Percentiles rank a stretch among this genome's conserved stretches.
These are phyloP conservation scores for Odontomyia ornata DNA, from an alignment of 2,888 invertebrate genomes.

Conservation along the genomic window DNA sequence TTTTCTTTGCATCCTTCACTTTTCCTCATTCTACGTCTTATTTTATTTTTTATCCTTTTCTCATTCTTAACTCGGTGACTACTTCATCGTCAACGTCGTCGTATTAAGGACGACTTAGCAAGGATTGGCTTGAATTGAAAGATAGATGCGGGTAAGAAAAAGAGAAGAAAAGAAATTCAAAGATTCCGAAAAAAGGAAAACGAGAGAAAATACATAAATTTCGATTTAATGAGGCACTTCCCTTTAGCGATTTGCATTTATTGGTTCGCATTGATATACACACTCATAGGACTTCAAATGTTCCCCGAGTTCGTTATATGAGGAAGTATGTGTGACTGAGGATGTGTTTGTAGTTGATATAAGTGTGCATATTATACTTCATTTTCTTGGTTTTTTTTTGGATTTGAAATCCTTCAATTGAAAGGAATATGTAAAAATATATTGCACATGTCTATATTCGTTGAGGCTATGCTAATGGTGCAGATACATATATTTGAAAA, in stretches of 20 bases:
- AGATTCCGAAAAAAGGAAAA: slow-evolving; percentile 24
- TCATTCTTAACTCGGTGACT: too few relatives aligned
- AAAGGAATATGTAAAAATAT: slow-evolving; percentile 12
- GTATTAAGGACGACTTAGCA: slow-evolving; percentile 33
- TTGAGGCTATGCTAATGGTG: background rate
- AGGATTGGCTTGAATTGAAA: slow-evolving; percentile 31
- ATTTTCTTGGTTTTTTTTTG: background rate
- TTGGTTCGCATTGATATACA: slow-evolving; percentile 31
- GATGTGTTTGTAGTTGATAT: background rate
- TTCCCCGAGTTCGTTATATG: background rate
- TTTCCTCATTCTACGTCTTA: background rate
- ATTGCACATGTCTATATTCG: background rate
- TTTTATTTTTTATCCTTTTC: too few relatives aligned
- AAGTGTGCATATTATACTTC: background rate
- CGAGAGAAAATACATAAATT: slow-evolving; percentile 44
- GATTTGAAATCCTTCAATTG: slow-evolving; percentile 4
- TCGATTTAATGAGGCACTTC: slow-evolving; percentile 47
- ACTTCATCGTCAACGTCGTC: too few relatives aligned
- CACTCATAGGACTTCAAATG: background rate
- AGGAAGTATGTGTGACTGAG: too few relatives aligned
- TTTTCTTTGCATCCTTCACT: background rate
- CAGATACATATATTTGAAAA: background rate
- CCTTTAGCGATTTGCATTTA: slow-evolving; percentile 47
- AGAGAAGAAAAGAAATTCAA: slow-evolving; percentile 41
- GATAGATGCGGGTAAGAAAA: slow-evolving; percentile 31